Base-by-base conservation (phyloP, 2,888 invertebrate species). In the Erebia aethiops region DNA sequence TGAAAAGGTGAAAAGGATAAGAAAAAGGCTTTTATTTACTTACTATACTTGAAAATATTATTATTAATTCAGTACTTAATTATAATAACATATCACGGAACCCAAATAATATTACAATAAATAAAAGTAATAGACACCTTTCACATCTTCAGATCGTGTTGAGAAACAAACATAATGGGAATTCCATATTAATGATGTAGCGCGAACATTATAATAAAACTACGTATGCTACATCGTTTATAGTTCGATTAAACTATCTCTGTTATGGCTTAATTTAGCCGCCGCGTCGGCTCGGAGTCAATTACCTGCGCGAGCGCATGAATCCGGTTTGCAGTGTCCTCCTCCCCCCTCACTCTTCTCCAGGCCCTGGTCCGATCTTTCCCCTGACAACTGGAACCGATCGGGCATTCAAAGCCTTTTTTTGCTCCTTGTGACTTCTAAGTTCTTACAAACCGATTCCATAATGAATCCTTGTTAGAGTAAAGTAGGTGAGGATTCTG, bases 221-320 rank as follows among this genome's bases (percentile, higher is more conserved):
- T 79, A 79, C 10, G 46, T 13, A 46, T 81, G 79, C 82, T 77
- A 75, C 75, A 79, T 80, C 81, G 79, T 82, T 86, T 85, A 86
- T 81, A 78, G 80, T 84, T 84, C 84, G 83, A 74, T 75, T 85
- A 86, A 80, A 26, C 84, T 84, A 84, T 81, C 84, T 87, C 83
- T 88, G 89, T 91, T 89, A 91, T 89, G 87, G 87, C 91, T 91
- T 89, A 90, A 91, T 91, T 90, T 89, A 88, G 85, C 84, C 82
- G 82, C 74, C 77, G 74, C 77, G 77, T 79, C 46, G 64, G 77
- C 77, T 77, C 77, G 78, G 84, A 89, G 89, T 88, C 88, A 87
- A 87, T 91, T 92, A 91, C 91, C 92, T 92, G 92, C 90, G 92
- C 90, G 79, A 79, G 88, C 88, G 89, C 90, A 86, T 79, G 86